Base-by-base conservation (phyloP, 1,140 invertebrate species). In the Luehdorfia chinensis region DNA sequence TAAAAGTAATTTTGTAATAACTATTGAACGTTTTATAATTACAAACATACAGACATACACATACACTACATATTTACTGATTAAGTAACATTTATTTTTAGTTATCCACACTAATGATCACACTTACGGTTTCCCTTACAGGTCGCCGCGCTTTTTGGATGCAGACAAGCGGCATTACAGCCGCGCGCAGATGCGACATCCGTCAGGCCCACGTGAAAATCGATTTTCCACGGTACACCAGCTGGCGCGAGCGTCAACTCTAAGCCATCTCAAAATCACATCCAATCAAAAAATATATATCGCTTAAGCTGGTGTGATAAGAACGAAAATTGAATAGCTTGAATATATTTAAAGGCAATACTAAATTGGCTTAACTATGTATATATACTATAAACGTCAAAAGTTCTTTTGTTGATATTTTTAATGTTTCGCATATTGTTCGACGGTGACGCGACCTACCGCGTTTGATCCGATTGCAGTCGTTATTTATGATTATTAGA, bases 341-440 rank as follows among this genome's bases (percentile, higher is more conserved):
- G 37, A 9, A 18, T 11, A 52, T 52, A 44, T 0, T 6, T 16
- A 27, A 13, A n/a, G 44, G 37, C 31, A 30, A 39, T 8, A 43
- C 43, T 59, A 59, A 33, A 30, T 61, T 63, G 67, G 71, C 54
- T 50, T 55, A 47, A 36, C 44, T 48, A 55, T n/a, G n/a, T n/a
- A n/a, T 76, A 79, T 79, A 71, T 85, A 80, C 72, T 79, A 76
- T 83, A 72, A 81, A 80, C 76, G 76, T 85, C 79, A 85, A 79
- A 85, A 86, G 83, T 79, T 76, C 72, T 65, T 79, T 86, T 86
- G 83, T 86, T 84, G 83, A 84, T 86, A 84, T 84, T 84, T 86
- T 86, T 83, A 86, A 86, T 83, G 83, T 86, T 80, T 85, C 76
- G 79, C 79, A 84, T 79, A 84, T 86, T 86, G 83, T 86, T 71